Percentiles rank a stretch among this genome's conserved stretches.
Evolutionary conservation across 2,113 vertebrate genomes (phyloP).

Genomic region (Leptobrachium ailaonicum): DNA sequence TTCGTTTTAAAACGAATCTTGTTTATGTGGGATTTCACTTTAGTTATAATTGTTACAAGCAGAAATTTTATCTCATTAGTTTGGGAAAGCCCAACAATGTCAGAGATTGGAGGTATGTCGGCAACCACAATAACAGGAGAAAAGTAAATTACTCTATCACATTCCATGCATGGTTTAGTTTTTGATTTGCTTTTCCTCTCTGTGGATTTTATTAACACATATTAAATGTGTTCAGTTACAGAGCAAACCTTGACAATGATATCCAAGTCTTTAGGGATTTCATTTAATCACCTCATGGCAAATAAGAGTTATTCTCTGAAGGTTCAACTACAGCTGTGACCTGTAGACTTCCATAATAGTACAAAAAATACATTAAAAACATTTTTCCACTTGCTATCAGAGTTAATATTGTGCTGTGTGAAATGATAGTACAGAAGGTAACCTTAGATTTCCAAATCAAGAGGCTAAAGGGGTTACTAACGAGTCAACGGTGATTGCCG

Average conservation of each 20-base stretch:
- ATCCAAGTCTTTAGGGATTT: constrained; percentile 54
- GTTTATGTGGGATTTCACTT: too few species aligned
- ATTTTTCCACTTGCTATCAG: background rate
- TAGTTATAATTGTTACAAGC: too few species aligned
- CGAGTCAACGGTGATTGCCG: too few species aligned
- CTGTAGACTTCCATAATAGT: background rate
- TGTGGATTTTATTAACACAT: constrained; percentile 56
- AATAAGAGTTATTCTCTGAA: constrained; percentile 54
- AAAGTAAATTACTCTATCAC: constrained; percentile 67
- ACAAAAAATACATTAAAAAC: background rate
- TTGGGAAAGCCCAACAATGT: background rate
- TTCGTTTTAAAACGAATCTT: too few species aligned
- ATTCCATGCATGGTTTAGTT: constrained; percentile 65
- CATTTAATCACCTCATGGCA: constrained; percentile 51
- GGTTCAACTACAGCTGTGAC: constrained; percentile 25
- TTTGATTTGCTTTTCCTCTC: constrained; percentile 58
- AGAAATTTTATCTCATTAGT: too few species aligned
- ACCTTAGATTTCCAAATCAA: too few species aligned
- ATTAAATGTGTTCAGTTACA: constrained; percentile 64
- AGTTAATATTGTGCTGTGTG: background rate
- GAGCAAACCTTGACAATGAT: constrained; percentile 58
- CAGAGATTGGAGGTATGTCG: constrained; percentile 57
- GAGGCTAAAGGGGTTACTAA: too few species aligned
- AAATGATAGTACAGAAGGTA: background rate
- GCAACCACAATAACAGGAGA: constrained; percentile 58